Evolutionary conservation across 2,797 vertebrate species (phyloP), one percentile per base, ranked within the genome.

Genomic region (Cossypha heuglini): DNA sequence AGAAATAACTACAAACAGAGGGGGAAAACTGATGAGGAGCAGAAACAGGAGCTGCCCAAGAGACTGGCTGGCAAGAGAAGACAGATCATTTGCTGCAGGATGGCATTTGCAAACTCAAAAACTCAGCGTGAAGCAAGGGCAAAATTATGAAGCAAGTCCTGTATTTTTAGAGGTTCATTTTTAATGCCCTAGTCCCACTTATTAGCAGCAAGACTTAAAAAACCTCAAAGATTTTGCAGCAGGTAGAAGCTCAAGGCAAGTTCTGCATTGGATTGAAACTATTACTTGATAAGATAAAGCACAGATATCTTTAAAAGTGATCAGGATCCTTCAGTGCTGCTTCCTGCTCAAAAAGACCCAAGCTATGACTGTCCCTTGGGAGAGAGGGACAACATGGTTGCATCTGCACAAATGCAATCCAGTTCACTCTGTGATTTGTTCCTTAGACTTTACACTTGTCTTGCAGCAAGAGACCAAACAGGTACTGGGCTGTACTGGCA

Each of bases 151-250:
- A 93, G 71, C 48, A 45, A 72, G 17, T 66, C 33, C 8, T n/a
- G 35, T 66, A 87, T 55, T 33, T 43, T 69, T 13, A 66, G 64
- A 95, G 68, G 69, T 54, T 81, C 25, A 31, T 43, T 88, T 55
- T 83, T 90, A 88, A 82, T 74, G 84, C 33, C 73, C 72, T 10
- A 42, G 35, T 86, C 86, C 71, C 49, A 54, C 20, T 80, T 71
- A 62, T 3, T 68, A 97, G 94, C 93, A 96, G 96, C 75, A 88
- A 68, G 24, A 73, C 21, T 66, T 71, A 20, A 58, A 91, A 88
- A 74, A 51, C 43, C n/a, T 31, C 49, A 12, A 37, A 69, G 42
- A 81, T 51, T 72, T 67, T 94, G 55, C 22, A 64, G 58, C 24
- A 73, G 62, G 16, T 8, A 78, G 84, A 83, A 91, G 82, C 66